Conservation (phyloP, 2,888 invertebrate species). For the Drosophila quasianomalipes region DNA sequence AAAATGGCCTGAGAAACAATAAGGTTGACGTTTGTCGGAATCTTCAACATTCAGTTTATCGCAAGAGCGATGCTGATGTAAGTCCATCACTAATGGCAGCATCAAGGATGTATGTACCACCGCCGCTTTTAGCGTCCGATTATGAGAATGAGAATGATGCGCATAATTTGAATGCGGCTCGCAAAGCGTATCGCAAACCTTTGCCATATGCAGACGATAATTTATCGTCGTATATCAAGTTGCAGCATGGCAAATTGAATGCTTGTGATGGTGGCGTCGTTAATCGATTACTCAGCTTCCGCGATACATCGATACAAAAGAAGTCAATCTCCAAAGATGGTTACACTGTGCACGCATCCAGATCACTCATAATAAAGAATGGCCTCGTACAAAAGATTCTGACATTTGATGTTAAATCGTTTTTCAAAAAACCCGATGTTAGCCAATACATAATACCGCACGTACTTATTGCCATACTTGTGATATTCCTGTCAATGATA, state of each 20-base stretch:
- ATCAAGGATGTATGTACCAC: slow-evolving; percentile 81
- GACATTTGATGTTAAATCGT: slow-evolving; percentile 48
- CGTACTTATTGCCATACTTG: slow-evolving; percentile 87
- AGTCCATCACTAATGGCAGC: slow-evolving; percentile 45
- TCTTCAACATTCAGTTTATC: slow-evolving; percentile 6
- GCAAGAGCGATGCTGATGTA: slow-evolving; percentile 37
- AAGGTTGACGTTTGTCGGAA: slow-evolving; percentile 29
- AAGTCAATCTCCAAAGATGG: slow-evolving; percentile 53
- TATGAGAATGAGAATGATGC: slow-evolving; percentile 72
- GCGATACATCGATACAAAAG: slow-evolving; percentile 73
- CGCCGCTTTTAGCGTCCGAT: slow-evolving; percentile 78
- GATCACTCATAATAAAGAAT: slow-evolving; percentile 31
- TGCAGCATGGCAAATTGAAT: slow-evolving; percentile 48
- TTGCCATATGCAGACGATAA: slow-evolving; percentile 54
- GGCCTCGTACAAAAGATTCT: slow-evolving; percentile 53
- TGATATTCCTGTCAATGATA: slow-evolving; percentile 89
- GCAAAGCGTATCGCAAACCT: slow-evolving; percentile 53
- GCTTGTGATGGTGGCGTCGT: slow-evolving; percentile 70
- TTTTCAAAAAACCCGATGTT: slow-evolving; percentile 67
- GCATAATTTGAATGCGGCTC: slow-evolving; percentile 42
- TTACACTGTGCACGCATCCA: slow-evolving; percentile 45
- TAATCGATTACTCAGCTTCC: slow-evolving; percentile 73
- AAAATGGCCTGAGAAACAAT: slow-evolving; percentile 52
- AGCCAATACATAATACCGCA: slow-evolving; percentile 87
- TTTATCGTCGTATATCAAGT: slow-evolving; percentile 47